Conservation (phyloP, 2,888 invertebrate species). For the Pristionchus japonicus region DNA sequence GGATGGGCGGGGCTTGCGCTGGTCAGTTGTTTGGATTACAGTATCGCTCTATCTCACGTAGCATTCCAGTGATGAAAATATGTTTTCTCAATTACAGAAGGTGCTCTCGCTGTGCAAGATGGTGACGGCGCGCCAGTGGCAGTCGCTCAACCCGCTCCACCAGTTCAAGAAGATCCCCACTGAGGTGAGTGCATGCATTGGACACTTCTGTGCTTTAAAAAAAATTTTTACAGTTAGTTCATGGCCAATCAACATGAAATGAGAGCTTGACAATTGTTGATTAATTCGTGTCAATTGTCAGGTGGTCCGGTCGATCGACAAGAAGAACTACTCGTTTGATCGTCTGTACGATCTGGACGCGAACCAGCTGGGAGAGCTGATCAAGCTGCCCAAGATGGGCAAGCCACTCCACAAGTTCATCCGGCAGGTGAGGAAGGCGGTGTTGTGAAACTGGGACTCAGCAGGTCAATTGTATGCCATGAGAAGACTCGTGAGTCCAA, state of each 20-base stretch:
- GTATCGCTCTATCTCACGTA: too few relatives aligned
- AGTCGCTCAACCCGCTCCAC: conserved; percentile 96
- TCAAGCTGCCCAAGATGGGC: conserved; percentile 90
- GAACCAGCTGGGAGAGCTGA: conserved; percentile 93
- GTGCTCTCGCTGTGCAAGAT: conserved; percentile 95
- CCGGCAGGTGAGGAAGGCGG: conserved; percentile 82
- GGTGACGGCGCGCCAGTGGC: conserved; percentile 95
- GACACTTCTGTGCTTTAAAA: too few relatives aligned
- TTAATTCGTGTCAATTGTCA: conserved; percentile 40
- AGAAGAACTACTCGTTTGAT: conserved; percentile 84
- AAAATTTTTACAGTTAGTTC: too few relatives aligned
- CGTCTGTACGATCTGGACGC: conserved; percentile 93
- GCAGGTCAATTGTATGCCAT: too few relatives aligned
- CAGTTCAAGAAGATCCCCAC: conserved; percentile 95
- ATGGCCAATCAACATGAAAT: too few relatives aligned
- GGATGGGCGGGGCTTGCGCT: conserved; percentile 97
- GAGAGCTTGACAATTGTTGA: too few relatives aligned
- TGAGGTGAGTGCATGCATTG: conserved; percentile 77
- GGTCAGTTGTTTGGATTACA: conserved; percentile 49
- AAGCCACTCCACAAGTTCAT: conserved; percentile 95
- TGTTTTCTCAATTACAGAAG: conserved; percentile 81
- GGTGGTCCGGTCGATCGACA: conserved; percentile 95
- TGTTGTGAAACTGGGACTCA: neutral
- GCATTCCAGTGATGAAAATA: too few relatives aligned
- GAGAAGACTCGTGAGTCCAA: neutral